phyloP scores from a whole-genome alignment of 2,113 vertebrate species.

The Gyps fulvus region DNA sequence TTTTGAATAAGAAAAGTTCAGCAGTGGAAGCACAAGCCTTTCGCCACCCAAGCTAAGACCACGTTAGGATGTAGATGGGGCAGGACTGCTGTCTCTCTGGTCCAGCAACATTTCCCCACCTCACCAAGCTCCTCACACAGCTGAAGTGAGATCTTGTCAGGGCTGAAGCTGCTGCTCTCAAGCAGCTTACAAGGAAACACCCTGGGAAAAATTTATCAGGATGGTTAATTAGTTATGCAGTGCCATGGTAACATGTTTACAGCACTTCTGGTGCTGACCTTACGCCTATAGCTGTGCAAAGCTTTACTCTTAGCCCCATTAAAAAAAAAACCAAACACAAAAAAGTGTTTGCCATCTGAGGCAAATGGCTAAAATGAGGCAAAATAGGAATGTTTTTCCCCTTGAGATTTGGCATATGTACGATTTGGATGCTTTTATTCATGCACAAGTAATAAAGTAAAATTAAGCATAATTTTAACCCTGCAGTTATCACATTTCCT shows the following conservation, averaged over 20 bases:
- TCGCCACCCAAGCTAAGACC: background rate
- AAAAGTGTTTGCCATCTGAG: background rate
- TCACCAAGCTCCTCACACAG: background rate
- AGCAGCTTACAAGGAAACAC: background rate
- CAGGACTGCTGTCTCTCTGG: background rate
- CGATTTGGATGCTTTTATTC: background rate
- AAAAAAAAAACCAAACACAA: background rate
- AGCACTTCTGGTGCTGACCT: background rate
- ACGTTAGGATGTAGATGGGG: background rate
- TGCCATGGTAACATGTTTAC: background rate
- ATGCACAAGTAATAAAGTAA: background rate
- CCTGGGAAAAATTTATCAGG: too few relatives aligned
- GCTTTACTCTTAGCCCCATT: background rate
- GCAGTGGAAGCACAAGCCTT: background rate
- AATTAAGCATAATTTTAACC: background rate
- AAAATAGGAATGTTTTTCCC: background rate
- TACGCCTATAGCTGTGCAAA: accelerated
- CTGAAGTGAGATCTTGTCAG: background rate
- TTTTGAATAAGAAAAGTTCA: background rate
- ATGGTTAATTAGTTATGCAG: background rate
- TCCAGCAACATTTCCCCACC: background rate
- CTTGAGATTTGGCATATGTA: background rate
- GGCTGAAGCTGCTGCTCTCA: background rate
- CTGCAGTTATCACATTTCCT: background rate
- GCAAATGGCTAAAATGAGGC: background rate